Evolutionary conservation across 2,888 invertebrate genomes (phyloP).

Genomic region (Abscondita cerata): DNA sequence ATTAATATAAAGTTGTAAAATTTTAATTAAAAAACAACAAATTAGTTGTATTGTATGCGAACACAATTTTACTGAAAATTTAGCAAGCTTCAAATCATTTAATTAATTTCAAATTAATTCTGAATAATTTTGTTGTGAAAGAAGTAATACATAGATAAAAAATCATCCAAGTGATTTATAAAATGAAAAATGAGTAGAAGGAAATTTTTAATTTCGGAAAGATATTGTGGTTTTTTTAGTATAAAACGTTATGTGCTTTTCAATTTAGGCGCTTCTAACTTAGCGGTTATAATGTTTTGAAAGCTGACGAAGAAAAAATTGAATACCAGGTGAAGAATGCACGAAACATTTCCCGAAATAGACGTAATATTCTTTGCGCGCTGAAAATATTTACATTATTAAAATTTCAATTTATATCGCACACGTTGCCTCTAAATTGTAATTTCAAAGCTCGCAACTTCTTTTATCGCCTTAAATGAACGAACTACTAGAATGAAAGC

Average conservation of each 20-base stretch:
- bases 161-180: constrained; percentile 14
- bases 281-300: constrained; percentile 45
- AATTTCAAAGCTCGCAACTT: constrained; percentile 33
- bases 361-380: constrained; percentile 49
- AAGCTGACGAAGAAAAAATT: constrained; percentile 42
- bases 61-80: too few species aligned
- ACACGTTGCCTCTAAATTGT: constrained; percentile 29
- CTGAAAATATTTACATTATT: constrained; percentile 54
- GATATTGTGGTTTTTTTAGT: constrained; percentile 41
- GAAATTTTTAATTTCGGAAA: constrained; percentile 42
- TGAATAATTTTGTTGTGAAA: not conserved
- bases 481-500: constrained; percentile 30
- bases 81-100: too few species aligned
- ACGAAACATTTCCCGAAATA: constrained; percentile 49
- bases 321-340: constrained; percentile 47
- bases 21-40: too few species aligned
- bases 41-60: too few species aligned
- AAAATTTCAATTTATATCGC: constrained; percentile 53
- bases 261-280: constrained; percentile 44
- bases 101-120: too few species aligned
- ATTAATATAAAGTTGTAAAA: too few species aligned
- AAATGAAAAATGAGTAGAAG: constrained; percentile 26
- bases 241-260: constrained; percentile 41
- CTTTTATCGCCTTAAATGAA: constrained; percentile 29
- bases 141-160: not conserved